phyloP scores from a whole-genome alignment of 1,140 invertebrate species.

The Drosophila punjabiensis region DNA sequence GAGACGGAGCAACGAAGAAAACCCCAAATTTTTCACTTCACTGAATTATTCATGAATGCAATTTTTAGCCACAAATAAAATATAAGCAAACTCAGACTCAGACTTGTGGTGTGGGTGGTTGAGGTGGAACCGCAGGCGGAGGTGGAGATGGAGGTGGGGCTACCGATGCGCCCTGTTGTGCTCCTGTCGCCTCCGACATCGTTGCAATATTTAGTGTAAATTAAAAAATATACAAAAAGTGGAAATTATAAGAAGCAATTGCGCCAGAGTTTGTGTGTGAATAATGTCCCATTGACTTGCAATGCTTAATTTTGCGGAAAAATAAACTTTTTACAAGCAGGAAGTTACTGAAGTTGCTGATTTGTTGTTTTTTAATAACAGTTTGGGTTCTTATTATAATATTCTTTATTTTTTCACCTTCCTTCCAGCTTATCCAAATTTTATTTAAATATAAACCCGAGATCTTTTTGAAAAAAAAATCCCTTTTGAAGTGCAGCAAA shows the following conservation, averaged over 20 bases:
- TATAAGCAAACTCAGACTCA: slow-evolving; percentile 65
- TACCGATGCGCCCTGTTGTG: slow-evolving; percentile 46
- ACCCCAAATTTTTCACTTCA: slow-evolving; percentile 78
- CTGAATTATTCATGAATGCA: slow-evolving; percentile 83
- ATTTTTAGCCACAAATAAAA: slow-evolving; percentile 83
- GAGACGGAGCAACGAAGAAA: slow-evolving; percentile 40
- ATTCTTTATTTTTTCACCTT: background rate
- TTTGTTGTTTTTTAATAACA: background rate
- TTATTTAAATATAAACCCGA: background rate
- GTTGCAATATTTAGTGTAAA: slow-evolving; percentile 73
- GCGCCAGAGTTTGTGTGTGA: slow-evolving; percentile 55
- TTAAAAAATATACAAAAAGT: slow-evolving; percentile 54
- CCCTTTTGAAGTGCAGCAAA: background rate
- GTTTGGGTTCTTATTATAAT: background rate
- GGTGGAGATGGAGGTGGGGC: slow-evolving; percentile 13
- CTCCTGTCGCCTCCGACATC: slow-evolving; percentile 62
- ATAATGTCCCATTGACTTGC: slow-evolving; percentile 59
- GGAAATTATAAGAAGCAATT: slow-evolving; percentile 29
- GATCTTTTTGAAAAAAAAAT: background rate
- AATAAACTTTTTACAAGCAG: background rate
- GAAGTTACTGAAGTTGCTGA: background rate
- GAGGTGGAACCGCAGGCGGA: background rate
- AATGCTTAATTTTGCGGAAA: slow-evolving; percentile 68
- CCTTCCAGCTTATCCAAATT: background rate
- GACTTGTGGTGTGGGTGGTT: slow-evolving; percentile 11